Conservation (phyloP, 2,797 vertebrate genomes). For the Chanos chanos region DNA sequence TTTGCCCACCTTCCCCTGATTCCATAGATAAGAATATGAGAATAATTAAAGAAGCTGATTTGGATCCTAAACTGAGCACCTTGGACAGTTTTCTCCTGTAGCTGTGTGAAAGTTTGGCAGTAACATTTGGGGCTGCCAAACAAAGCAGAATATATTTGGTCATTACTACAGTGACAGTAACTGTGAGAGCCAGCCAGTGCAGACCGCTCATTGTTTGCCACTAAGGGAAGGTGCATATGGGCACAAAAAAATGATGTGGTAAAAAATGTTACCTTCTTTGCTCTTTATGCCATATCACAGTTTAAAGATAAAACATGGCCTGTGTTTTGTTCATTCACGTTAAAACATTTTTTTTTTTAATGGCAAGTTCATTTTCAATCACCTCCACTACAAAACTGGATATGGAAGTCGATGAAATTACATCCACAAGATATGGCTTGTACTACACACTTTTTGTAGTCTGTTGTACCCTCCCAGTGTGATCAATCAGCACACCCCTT, state of each 20-base stretch:
- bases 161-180: constrained; percentile 40
- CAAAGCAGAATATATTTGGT: constrained; percentile 35
- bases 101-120: constrained; percentile 31
- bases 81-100: constrained; percentile 39
- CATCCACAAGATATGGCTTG: constrained; percentile 9
- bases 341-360: too few relatives aligned
- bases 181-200: constrained; percentile 33
- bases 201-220: constrained; percentile 18
- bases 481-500: constrained; percentile 18
- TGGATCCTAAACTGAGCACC: constrained; percentile 34
- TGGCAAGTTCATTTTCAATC: too few relatives aligned
- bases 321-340: too few relatives aligned
- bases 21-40: constrained; percentile 36
- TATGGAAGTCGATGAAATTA: constrained; percentile 18
- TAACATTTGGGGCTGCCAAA: constrained; percentile 3
- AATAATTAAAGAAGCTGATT: constrained; percentile 21
- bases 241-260: too few relatives aligned
- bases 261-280: too few relatives aligned
- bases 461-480: constrained; percentile 19
- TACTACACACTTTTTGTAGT: constrained; percentile 30
- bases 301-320: too few relatives aligned
- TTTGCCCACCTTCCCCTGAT: too few relatives aligned
- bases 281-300: too few relatives aligned
- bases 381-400: constrained; percentile 24
- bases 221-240: too few relatives aligned